Evolutionary conservation across 2,888 invertebrate species (phyloP).

Genomic region (Hypomecis atomaria): DNA sequence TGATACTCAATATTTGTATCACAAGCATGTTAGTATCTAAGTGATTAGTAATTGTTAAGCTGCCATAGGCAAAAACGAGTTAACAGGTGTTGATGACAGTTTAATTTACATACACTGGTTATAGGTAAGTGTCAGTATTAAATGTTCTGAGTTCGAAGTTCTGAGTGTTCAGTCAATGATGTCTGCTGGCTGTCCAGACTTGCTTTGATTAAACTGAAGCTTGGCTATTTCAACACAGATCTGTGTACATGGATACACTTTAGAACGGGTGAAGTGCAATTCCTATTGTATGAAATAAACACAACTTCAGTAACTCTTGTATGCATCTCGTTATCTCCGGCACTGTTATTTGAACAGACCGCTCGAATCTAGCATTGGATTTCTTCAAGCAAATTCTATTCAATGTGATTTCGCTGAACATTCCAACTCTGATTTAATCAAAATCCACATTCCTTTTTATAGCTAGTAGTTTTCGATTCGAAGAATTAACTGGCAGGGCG

Average conservation of each 20-base stretch:
- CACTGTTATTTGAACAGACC: constrained; percentile 62
- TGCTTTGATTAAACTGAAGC: constrained; percentile 2
- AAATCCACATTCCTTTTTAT: constrained; percentile 13
- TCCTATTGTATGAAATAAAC: constrained; percentile 51
- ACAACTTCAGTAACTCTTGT: constrained; percentile 56
- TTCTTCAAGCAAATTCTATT: constrained; percentile 41
- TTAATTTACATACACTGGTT: constrained; percentile 12
- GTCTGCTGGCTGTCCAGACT: constrained; percentile 9
- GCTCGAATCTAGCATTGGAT: constrained; percentile 51
- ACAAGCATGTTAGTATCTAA: constrained; percentile 31
- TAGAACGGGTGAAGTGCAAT: constrained; percentile 38
- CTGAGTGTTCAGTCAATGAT: not conserved
- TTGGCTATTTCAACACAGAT: constrained; percentile 14
- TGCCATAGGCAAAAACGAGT: constrained; percentile 18
- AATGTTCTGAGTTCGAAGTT: constrained; percentile 3
- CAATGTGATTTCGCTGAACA: constrained; percentile 35
- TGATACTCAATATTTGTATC: constrained; percentile 30
- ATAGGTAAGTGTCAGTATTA: not conserved
- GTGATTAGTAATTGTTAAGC: constrained; percentile 28
- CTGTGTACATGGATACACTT: constrained; percentile 26
- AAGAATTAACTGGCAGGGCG: constrained; percentile 23
- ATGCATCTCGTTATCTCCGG: constrained; percentile 72
- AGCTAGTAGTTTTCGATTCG: constrained; percentile 1
- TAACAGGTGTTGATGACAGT: constrained; percentile 8
- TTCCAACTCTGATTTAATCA: constrained; percentile 9